These are phyloP conservation scores for Gopherus evgoodei DNA, from an alignment of 2,113 vertebrate species.

Conservation along the genomic window DNA sequence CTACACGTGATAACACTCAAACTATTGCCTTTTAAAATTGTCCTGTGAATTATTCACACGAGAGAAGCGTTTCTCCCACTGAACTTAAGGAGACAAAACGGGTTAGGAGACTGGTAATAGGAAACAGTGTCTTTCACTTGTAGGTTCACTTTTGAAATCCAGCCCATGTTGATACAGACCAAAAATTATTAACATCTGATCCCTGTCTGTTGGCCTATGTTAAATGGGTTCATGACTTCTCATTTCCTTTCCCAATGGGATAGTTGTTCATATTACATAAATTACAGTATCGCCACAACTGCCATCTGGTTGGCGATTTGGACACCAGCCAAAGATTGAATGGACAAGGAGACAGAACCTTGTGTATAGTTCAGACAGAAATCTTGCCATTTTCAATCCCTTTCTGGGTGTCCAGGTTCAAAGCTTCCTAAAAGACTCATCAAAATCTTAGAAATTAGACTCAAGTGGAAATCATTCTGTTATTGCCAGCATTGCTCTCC, in stretches of 20 bases:
- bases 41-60: not conserved
- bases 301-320: constrained; percentile 5
- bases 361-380: not conserved
- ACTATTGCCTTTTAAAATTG: not conserved
- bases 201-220: not conserved
- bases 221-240: not conserved
- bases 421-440: not conserved
- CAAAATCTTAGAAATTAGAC: not conserved
- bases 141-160: not conserved
- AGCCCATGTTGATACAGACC: not conserved
- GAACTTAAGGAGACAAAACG: not conserved
- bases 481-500: not conserved
- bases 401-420: not conserved
- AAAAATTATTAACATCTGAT: not conserved
- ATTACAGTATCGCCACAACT: not conserved
- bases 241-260: constrained; percentile 1
- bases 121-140: accelerated
- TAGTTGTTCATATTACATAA: not conserved
- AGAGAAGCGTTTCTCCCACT: not conserved
- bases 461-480: not conserved
- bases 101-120: not conserved
- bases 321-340: not conserved
- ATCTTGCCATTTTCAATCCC: not conserved
- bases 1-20: not conserved
- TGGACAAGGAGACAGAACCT: not conserved